Evolutionary conservation across 2,888 invertebrate genomes (phyloP), one percentile per base, ranked within the genome.

Genomic region (Drosophila austrosaltans): DNA sequence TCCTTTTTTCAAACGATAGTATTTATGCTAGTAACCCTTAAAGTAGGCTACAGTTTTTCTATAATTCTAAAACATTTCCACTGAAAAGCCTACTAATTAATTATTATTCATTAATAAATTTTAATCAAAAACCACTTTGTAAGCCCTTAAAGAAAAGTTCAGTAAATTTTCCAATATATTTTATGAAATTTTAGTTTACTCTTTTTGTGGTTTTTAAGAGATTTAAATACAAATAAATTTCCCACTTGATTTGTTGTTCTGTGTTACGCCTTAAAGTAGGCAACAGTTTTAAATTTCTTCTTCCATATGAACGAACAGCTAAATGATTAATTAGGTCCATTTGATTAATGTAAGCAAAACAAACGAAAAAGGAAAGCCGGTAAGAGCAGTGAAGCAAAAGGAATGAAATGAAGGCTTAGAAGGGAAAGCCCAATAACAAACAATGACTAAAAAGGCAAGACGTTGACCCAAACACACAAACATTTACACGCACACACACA

Each of bases 291-390:
- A 48, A 25, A 39, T 39, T 39, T 57, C 7, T 22, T 57, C 6
- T 22, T 57, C 39, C 10, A 32, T 39, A 22, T 36, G 2, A 36
- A 20, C n/a, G 12, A 10, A 22, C 39, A 8, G 22, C 22, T 12
- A 57, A 32, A 79, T 80, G 80, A 80, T 80, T 80, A 81, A 80
- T 80, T 82, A 79, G 72, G 79, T 71, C 63, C 32, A 64, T 75
- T 79, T 80, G 82, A 80, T 80, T 78, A 80, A 78, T 78, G 78
- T 66, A 42, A 53, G 65, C 68, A 54, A 53, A 72, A 62, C 69
- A 58, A 53, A 66, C 71, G 77, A 71, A 78, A 71, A 70, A 72
- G 69, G 61, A 64, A 66, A 39, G 61, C 70, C 53, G 32, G 4
- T 20, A 57, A 56, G 53, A 54, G 68, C 53, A 40, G 70, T 53